phyloP scores from a whole-genome alignment of 2,888 invertebrate genomes.

The Amphipyra berbera region DNA sequence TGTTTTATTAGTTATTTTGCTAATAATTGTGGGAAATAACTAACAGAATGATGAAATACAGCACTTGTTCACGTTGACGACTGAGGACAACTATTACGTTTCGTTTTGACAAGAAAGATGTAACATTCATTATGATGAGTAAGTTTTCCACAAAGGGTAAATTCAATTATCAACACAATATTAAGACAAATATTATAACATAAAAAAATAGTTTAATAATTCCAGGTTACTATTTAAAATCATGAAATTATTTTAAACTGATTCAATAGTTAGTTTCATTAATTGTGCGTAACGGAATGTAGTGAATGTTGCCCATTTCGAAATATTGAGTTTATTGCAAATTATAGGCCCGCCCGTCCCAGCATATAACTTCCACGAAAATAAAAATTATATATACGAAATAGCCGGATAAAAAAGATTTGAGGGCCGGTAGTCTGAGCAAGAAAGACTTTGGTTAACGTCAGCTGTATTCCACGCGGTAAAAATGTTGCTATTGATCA shows the following conservation, averaged over 20 bases:
- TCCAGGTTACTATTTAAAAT: too few relatives aligned
- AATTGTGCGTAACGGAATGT: slow-evolving; percentile 21
- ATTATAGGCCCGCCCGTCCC: too few relatives aligned
- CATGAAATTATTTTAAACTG: too few relatives aligned
- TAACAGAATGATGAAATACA: slow-evolving; percentile 79
- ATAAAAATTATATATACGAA: too few relatives aligned
- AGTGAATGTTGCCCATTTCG: slow-evolving; percentile 21
- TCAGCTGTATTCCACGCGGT: too few relatives aligned
- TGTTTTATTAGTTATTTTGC: slow-evolving; percentile 59
- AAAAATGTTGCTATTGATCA: too few relatives aligned
- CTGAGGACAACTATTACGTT: slow-evolving; percentile 69
- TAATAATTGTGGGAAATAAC: slow-evolving; percentile 60
- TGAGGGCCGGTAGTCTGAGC: too few relatives aligned
- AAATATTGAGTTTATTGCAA: not conserved
- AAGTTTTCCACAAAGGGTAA: not conserved
- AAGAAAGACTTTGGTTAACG: too few relatives aligned
- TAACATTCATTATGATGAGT: too few relatives aligned
- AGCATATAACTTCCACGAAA: too few relatives aligned
- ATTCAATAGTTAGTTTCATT: too few relatives aligned
- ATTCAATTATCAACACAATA: not conserved
- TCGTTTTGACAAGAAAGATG: slow-evolving; percentile 53
- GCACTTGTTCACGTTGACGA: slow-evolving; percentile 85
- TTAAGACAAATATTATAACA: not conserved
- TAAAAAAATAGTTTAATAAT: not conserved
- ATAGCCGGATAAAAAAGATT: too few relatives aligned